Base-by-base conservation (phyloP, 2,888 invertebrate genomes). In the Eupithecia tripunctaria region DNA sequence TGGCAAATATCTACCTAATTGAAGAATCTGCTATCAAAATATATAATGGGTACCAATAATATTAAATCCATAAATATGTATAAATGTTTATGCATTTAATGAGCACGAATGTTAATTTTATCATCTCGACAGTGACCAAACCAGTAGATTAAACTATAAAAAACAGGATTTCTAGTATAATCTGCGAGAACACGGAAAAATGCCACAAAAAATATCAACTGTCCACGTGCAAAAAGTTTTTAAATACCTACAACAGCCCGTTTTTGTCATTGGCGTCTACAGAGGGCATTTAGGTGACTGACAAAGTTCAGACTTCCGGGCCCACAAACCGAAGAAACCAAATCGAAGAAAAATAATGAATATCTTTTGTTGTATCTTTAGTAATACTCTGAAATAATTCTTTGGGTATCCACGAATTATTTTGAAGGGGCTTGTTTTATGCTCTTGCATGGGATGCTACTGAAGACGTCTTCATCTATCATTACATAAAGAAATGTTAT, bases 101-200 rank as follows among this genome's bases (percentile, higher is more conserved):
- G 56, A 32, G 29, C 62, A 36, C 62, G 32, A 68, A 69, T 70
- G 38, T 27, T 63, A 25, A 47, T 63, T 63, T 63, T 36, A 36
- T 69, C 14, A 63, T 69, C 51, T 51, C 21, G 8, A 47, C 4
- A 74, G 74, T 74, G 65, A 79, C 78, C 81, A 80, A 81, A 83
- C 82, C 73, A 66, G 81, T 82, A 79, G 47, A 68, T 64, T 67
- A 67, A 29, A 66, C 65, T 70, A 76, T 65, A 86, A 90, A 88
- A 89, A 92, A 89, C 90, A 90, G 88, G 91, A 90, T 90, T 86
- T 85, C 83, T 82, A 82, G 84, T 83, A 82, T 84, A 87, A 88
- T 89, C 86, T 80, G 84, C 81, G 75, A 80, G 79, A 83, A 85
- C 76, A 78, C 82, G 86, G 84, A 83, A 88, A 86, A 86, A 88